phyloP scores from a whole-genome alignment of 2,113 vertebrate genomes.

The Erythrocebus patas region DNA sequence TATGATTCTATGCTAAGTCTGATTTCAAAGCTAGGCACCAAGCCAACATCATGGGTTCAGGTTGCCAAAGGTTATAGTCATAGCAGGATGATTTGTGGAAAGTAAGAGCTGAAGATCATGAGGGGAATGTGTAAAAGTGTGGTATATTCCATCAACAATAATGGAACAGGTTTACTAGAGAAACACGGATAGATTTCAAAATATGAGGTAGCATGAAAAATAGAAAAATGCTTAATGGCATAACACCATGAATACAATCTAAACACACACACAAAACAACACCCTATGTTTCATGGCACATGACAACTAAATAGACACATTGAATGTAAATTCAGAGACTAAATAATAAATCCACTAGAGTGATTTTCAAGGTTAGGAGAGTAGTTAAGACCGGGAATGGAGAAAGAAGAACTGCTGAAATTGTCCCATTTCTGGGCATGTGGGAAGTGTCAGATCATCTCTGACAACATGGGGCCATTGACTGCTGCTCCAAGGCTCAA shows the following conservation, averaged over 20 bases:
- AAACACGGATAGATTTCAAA: neutral
- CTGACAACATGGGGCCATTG: neutral
- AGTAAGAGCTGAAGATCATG: neutral
- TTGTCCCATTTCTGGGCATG: accelerated
- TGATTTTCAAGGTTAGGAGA: neutral
- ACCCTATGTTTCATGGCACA: neutral
- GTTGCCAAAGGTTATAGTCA: neutral
- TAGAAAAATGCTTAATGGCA: neutral
- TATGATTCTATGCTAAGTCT: neutral
- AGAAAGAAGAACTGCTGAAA: neutral
- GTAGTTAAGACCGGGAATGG: neutral
- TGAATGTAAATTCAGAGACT: neutral
- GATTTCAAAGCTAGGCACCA: neutral
- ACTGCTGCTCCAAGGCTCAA: too few relatives aligned
- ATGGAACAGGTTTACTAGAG: neutral
- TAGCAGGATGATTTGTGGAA: neutral
- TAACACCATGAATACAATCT: neutral
- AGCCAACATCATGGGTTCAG: neutral
- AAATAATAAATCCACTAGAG: neutral
- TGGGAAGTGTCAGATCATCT: neutral
- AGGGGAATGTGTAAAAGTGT: neutral
- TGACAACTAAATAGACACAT: neutral
- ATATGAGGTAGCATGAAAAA: neutral
- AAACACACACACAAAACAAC: neutral
- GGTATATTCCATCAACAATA: neutral